Conservation (phyloP, 2,797 vertebrate genomes). For the Aeoliscus strigatus region DNA sequence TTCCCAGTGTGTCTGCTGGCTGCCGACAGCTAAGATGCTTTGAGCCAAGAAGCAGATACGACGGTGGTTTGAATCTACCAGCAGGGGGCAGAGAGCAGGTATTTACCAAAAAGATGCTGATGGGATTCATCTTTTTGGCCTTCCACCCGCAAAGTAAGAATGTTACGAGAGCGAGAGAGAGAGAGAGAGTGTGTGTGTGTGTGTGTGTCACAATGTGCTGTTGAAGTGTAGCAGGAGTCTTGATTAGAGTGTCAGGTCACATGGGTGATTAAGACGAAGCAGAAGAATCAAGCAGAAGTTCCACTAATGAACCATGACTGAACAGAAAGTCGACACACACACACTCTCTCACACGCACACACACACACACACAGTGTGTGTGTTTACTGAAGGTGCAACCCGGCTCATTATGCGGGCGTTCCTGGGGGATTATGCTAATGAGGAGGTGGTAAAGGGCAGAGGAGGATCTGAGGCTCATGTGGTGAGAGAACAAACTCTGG, state of each 20-base stretch:
- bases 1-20: no score
- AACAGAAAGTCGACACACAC: slow-evolving; percentile 3
- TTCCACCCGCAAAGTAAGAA: no score
- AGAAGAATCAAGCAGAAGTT: slow-evolving; percentile 51
- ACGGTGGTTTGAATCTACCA: no score
- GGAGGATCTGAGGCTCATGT: slow-evolving; percentile 63
- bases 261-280: slow-evolving; percentile 59
- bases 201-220: slow-evolving; percentile 9
- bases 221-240: slow-evolving; percentile 24
- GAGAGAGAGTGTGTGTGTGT: slow-evolving; percentile 3
- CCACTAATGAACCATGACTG: slow-evolving; percentile 61
- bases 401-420: slow-evolving; percentile 61
- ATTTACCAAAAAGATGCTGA: no score
- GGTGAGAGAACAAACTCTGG: slow-evolving; percentile 62
- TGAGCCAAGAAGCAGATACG: no score
- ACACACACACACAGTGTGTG: slow-evolving; percentile 10
- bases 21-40: no score
- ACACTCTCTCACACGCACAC: slow-evolving; percentile 1
- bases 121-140: no score
- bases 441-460: slow-evolving; percentile 64
- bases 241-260: slow-evolving; percentile 56
- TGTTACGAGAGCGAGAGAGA: no score
- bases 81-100: no score
- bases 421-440: slow-evolving; percentile 70
- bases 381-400: slow-evolving; percentile 58